Conservation (phyloP, 2,113 vertebrate species). For the Brachypteracias leptosomus region DNA sequence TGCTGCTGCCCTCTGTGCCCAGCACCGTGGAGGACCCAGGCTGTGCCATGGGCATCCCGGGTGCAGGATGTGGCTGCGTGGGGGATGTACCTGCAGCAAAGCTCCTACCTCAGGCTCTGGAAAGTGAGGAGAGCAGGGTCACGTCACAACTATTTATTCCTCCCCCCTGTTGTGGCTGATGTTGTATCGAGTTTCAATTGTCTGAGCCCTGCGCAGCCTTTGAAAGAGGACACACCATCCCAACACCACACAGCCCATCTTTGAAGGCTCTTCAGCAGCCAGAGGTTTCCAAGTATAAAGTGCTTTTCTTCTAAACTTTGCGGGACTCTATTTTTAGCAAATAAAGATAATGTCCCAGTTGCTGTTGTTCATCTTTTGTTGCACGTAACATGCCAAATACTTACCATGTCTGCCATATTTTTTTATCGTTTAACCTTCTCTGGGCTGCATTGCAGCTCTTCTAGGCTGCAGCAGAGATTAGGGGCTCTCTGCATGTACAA, state of each 20-base stretch:
- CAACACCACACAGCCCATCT: constrained; percentile 10
- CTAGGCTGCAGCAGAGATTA: not conserved
- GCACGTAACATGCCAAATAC: constrained; percentile 59
- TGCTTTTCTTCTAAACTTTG: constrained; percentile 52
- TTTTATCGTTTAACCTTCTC: constrained; percentile 48
- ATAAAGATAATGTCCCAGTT: constrained; percentile 69
- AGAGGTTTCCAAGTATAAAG: constrained; percentile 35
- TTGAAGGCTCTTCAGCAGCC: constrained; percentile 1
- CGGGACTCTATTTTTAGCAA: constrained; percentile 63
- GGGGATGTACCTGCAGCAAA: not conserved
- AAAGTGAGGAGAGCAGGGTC: not conserved
- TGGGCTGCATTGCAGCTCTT: not conserved
- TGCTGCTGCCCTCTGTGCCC: not conserved
- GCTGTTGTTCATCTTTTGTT: constrained; percentile 71
- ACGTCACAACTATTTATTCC: not conserved
- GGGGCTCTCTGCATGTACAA: not conserved
- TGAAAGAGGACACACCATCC: constrained; percentile 26
- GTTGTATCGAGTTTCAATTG: constrained; percentile 45
- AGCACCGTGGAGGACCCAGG: accelerated
- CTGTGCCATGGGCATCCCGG: accelerated
- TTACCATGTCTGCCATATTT: constrained; percentile 62
- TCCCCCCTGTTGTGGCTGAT: not conserved
- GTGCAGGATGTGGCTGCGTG: not conserved
- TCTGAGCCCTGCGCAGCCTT: constrained; percentile 12
- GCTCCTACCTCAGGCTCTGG: not conserved